These are phyloP conservation scores for Aleiodes leptofemur DNA, from an alignment of 2,888 invertebrate species.

Conservation along the genomic window DNA sequence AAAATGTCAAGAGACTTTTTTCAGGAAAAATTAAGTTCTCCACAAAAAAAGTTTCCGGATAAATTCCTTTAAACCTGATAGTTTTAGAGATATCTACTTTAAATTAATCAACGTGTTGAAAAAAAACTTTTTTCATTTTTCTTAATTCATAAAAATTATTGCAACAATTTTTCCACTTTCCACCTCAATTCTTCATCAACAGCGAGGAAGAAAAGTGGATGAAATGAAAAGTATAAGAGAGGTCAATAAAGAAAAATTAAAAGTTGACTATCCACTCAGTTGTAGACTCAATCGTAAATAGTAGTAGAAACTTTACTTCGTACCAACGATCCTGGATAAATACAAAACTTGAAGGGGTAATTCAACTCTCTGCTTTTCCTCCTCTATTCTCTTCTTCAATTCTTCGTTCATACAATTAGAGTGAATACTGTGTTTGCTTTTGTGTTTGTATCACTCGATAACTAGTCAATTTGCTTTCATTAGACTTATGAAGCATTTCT, in stretches of 20 bases:
- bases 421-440: conserved; percentile 13
- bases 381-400: neutral
- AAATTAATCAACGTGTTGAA: neutral
- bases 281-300: conserved; percentile 33
- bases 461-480: conserved; percentile 28
- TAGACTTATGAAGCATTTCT: neutral
- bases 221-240: conserved; percentile 8
- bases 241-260: conserved; percentile 36
- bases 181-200: conserved; percentile 12
- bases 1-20: too few species aligned
- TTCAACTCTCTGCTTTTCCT: neutral
- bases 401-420: conserved; percentile 16
- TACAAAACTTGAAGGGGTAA: conserved; percentile 27
- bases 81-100: too few species aligned
- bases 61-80: too few species aligned
- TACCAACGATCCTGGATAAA: conserved; percentile 32
- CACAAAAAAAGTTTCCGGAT: too few species aligned
- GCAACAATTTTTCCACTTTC: neutral
- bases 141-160: neutral
- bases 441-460: conserved; percentile 31
- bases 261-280: conserved; percentile 31
- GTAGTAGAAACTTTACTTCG: conserved; percentile 37
- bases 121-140: too few species aligned
- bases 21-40: too few species aligned
- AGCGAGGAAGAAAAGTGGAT: neutral